A percentile compares a stretch with the other conserved stretches of the same genome.
These are phyloP conservation scores for Chrysodeixis includens DNA, from an alignment of 2,888 invertebrate genomes.

Conservation along the genomic window DNA sequence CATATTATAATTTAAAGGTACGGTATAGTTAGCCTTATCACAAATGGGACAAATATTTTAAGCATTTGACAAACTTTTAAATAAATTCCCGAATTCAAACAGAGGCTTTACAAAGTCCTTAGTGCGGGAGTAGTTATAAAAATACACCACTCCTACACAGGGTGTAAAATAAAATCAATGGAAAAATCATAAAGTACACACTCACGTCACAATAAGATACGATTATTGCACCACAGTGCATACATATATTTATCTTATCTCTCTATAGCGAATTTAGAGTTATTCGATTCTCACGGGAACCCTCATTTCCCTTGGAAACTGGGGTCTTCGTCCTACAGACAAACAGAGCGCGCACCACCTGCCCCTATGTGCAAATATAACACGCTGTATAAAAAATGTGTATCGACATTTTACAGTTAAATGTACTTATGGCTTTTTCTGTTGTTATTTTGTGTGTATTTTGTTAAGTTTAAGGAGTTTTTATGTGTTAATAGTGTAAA, in stretches of 20 bases:
- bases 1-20: too few species aligned
- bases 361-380: background rate
- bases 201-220: background rate
- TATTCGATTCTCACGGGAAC: slow-evolving; percentile 53
- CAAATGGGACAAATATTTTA: too few species aligned
- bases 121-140: too few species aligned
- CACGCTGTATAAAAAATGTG: background rate
- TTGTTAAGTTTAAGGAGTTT: background rate
- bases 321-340: slow-evolving; percentile 39
- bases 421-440: background rate
- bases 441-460: background rate
- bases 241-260: slow-evolving; percentile 51
- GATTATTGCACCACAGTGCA: slow-evolving; percentile 37
- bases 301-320: slow-evolving; percentile 28
- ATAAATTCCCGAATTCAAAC: too few species aligned
- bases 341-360: slow-evolving; percentile 27
- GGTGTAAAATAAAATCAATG: background rate
- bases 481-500: too few species aligned
- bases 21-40: too few species aligned
- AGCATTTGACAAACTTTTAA: too few species aligned
- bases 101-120: too few species aligned
- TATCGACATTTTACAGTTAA: background rate
- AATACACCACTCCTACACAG: too few species aligned
- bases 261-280: slow-evolving; percentile 32
- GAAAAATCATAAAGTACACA: background rate